phyloP scores from a whole-genome alignment of 2,113 vertebrate species.

The Hippolais icterina region DNA sequence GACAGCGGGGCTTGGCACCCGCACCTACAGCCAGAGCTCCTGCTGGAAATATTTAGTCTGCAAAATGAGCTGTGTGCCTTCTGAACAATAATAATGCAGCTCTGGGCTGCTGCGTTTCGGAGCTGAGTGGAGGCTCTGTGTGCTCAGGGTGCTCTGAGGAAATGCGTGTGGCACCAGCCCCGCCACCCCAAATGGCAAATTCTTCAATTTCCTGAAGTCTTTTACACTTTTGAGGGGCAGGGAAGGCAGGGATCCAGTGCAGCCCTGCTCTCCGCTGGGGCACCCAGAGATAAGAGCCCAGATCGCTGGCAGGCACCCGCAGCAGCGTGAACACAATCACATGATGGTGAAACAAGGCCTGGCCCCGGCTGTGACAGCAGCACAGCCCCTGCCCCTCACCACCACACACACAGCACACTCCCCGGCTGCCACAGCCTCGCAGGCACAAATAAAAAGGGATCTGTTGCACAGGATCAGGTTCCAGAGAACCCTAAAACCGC shows the following conservation, averaged over 20 bases:
- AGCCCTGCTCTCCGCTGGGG: background rate
- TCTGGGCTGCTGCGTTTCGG: background rate
- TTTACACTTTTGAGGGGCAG: background rate
- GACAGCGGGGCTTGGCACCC: conserved; percentile 22
- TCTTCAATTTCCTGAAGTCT: background rate
- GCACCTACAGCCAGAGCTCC: background rate
- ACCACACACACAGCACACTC: accelerated
- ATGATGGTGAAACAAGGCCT: conserved; percentile 30
- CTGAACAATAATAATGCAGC: background rate
- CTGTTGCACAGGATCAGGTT: background rate
- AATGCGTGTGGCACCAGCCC: accelerated
- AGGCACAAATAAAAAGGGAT: too few relatives aligned
- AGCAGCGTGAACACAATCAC: background rate
- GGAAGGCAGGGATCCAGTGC: background rate
- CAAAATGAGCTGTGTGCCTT: background rate
- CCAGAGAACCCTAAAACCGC: background rate
- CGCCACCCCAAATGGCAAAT: background rate
- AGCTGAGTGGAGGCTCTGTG: background rate
- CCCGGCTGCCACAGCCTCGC: accelerated
- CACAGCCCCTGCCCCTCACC: background rate
- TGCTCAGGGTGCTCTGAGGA: background rate
- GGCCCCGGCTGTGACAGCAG: background rate
- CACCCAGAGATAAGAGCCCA: conserved; percentile 16
- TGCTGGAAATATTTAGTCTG: conserved; percentile 30
- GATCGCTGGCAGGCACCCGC: conserved; percentile 24